Evolutionary conservation across 1,140 invertebrate species (phyloP).

Genomic region (Zaprionus capensis): DNA sequence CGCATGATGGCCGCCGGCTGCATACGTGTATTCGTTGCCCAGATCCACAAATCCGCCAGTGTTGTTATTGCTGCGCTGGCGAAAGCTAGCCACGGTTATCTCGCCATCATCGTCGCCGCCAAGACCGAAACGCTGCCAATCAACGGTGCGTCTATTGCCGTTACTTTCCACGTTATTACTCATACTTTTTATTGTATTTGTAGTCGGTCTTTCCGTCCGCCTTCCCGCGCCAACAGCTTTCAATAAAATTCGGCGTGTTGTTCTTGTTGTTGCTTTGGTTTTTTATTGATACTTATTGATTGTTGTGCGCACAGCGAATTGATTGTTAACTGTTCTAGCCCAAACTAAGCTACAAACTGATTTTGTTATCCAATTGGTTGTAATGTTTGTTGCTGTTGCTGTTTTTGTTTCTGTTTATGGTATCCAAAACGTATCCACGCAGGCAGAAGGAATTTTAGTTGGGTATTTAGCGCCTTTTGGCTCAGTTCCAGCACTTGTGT

Average conservation of each 20-base stretch:
- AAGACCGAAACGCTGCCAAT: constrained; percentile 81
- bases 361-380: constrained; percentile 36
- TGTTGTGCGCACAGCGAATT: background rate
- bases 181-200: constrained; percentile 47
- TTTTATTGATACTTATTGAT: constrained; percentile 15
- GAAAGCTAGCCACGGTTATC: constrained; percentile 74
- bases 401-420: constrained; percentile 38
- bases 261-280: constrained; percentile 4
- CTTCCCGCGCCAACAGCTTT: constrained; percentile 24
- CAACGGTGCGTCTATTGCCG: constrained; percentile 68
- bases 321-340: constrained; percentile 4
- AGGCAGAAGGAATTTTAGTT: constrained; percentile 42
- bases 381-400: constrained; percentile 37
- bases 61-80: constrained; percentile 85
- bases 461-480: constrained; percentile 21
- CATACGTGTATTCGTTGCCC: constrained; percentile 90
- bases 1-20: constrained; percentile 91
- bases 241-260: constrained; percentile 17
- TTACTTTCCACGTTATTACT: constrained; percentile 75
- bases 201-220: constrained; percentile 16
- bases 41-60: constrained; percentile 89
- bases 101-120: constrained; percentile 79
- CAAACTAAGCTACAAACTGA: constrained; percentile 29
- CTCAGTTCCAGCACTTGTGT: constrained; percentile 37
- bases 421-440: constrained; percentile 58